Percentiles rank a stretch among this genome's conserved stretches.
Evolutionary conservation across 2,797 vertebrate genomes (phyloP).

Genomic region (Notoglanidium macrostoma): DNA sequence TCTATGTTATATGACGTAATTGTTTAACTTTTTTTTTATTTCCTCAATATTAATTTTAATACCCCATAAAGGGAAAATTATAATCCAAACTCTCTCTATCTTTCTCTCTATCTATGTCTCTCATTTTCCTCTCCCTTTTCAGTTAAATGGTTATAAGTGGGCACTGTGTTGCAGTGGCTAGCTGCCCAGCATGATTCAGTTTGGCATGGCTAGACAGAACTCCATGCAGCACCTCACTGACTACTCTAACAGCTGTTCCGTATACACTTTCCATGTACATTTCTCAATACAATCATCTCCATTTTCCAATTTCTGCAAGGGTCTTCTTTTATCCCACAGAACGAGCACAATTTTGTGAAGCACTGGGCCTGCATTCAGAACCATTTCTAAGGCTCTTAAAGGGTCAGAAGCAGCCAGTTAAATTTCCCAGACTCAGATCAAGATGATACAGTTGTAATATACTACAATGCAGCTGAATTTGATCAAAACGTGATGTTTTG

Average conservation of each 20-base stretch:
- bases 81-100: neutral
- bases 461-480: neutral
- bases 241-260: slow-evolving; percentile 6
- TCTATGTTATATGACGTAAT: neutral
- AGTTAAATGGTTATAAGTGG: slow-evolving; percentile 2
- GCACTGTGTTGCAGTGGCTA: neutral
- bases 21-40: neutral
- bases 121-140: neutral
- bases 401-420: neutral
- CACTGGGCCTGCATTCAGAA: neutral
- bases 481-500: neutral
- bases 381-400: neutral
- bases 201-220: neutral
- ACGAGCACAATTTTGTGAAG: neutral
- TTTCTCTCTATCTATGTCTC: neutral
- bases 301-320: neutral
- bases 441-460: neutral
- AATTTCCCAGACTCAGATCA: neutral
- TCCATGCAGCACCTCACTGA: neutral
- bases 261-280: neutral
- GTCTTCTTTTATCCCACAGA: neutral
- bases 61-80: neutral
- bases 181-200: slow-evolving; percentile 5
- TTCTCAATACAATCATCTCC: neutral
- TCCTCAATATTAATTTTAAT: neutral